Evolutionary conservation across 2,113 vertebrate species (phyloP), one percentile per base, ranked within the genome.

Genomic region (Ia io): DNA sequence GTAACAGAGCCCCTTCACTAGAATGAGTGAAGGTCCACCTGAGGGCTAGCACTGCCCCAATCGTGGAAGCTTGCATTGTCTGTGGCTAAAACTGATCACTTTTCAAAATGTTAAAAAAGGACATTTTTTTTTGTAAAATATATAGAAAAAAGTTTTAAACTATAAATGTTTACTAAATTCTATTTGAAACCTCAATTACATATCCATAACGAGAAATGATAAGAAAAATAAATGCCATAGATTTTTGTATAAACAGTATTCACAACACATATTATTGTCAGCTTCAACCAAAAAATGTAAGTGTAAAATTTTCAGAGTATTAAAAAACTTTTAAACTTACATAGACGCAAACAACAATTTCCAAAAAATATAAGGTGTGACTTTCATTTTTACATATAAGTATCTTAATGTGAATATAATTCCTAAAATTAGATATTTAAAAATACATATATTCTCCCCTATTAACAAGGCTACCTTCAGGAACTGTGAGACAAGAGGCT

Each of bases 361-460:
- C 4, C 20, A 25, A 78, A 44, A 35, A 1, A 56, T 20, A 35
- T 86, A 88, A 84, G 13, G 2, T 65, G 0, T 90, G 11, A n/a
- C 0, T 79, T 88, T 35, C 69, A 56, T 28, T 8, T 90, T 69
- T 76, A 2, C 78, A 23, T 13, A 42, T 16, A 69, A 88, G 93
- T 93, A 37, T 90, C 73, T 79, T n/a, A 69, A 49, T 89, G 96
- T 88, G 40, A 47, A 8, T 88, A 23, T 22, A 70, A 35, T 86
- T 96, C 98, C 28, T 88, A 96, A 61, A 44, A 37, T 44, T 20
- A 73, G 67, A 16, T 90, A 71, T n/a, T 78, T 49, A 77, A 77
- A 97, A 95, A 89, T 4, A n/a, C 35, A 90, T 22, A n/a, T 30
- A 83, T 95, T 94, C n/a, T 40, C 78, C 18, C 22, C 8, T 61